phyloP scores from a whole-genome alignment of 2,797 vertebrate genomes.

The Prionace glauca region DNA sequence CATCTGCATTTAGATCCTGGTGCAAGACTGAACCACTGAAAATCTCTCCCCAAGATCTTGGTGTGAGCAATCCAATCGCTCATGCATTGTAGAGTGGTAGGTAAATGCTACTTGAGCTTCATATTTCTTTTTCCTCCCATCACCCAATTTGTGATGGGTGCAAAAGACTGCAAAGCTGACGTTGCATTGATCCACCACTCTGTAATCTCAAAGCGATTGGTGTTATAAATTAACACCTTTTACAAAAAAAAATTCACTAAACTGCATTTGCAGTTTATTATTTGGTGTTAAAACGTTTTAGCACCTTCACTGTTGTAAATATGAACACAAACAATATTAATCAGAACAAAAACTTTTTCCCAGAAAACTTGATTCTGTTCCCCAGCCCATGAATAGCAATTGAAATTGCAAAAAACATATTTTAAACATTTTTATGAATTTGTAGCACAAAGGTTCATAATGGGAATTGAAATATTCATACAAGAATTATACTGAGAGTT shows the following conservation, averaged over 20 bases:
- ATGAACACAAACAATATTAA: neutral
- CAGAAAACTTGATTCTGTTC: neutral
- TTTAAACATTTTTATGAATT: neutral
- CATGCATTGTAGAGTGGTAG: neutral
- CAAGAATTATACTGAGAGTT: neutral
- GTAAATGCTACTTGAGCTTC: neutral
- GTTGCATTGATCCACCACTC: neutral
- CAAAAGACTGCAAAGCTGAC: neutral
- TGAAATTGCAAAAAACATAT: neutral
- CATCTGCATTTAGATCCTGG: neutral
- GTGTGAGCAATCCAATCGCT: neutral
- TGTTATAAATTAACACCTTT: constrained; percentile 3
- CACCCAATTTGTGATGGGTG: neutral
- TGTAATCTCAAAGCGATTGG: neutral
- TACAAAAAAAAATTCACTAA: neutral
- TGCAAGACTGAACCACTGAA: neutral
- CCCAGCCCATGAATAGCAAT: neutral
- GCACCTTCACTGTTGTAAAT: neutral
- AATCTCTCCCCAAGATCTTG: neutral
- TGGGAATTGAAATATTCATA: neutral
- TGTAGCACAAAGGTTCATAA: neutral
- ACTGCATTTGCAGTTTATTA: constrained; percentile 27
- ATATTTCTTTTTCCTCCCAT: neutral
- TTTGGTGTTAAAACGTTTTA: constrained; percentile 25
- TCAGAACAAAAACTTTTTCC: neutral